These are phyloP conservation scores for Tyria jacobaeae DNA, from an alignment of 2,888 invertebrate species.

Conservation along the genomic window DNA sequence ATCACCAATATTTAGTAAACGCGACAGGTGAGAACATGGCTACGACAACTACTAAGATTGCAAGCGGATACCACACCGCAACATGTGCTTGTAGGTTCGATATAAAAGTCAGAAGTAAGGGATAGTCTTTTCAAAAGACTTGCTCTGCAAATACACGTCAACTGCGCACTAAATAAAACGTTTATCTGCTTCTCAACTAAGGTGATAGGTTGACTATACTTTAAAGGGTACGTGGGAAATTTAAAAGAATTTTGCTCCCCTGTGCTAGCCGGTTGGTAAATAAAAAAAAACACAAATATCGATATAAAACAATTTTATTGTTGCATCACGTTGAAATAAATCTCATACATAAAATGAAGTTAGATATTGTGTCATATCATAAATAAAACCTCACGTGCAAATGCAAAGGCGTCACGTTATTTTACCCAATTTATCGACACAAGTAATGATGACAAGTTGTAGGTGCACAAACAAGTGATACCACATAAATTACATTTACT, in stretches of 20 bases:
- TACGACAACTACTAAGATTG: conserved; percentile 38
- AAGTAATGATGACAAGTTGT: not conserved
- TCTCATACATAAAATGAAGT: not conserved
- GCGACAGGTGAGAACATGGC: conserved; percentile 43
- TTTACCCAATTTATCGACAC: conserved; percentile 4
- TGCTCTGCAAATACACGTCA: conserved; percentile 44
- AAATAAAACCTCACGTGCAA: conserved; percentile 9
- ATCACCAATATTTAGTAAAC: conserved; percentile 44
- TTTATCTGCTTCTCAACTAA: conserved; percentile 38
- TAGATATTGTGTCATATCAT: not conserved
- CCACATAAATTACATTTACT: not conserved
- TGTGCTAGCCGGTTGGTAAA: not conserved
- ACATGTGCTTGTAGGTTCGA: conserved; percentile 34
- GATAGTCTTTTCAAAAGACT: conserved; percentile 34
- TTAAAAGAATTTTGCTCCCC: not conserved
- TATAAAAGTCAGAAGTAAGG: conserved; percentile 31
- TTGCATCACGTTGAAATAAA: not conserved
- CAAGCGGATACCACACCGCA: conserved; percentile 19
- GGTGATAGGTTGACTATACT: conserved; percentile 28
- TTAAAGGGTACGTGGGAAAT: conserved; percentile 21
- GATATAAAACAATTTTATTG: not conserved
- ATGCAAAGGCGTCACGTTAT: conserved; percentile 9
- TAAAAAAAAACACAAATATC: not conserved
- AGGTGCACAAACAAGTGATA: not conserved
- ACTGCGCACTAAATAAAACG: conserved; percentile 37